A percentile compares a stretch with the other conserved stretches of the same genome.
phyloP scores from a whole-genome alignment of 2,113 vertebrate species.

The Chionodraco myersi region DNA sequence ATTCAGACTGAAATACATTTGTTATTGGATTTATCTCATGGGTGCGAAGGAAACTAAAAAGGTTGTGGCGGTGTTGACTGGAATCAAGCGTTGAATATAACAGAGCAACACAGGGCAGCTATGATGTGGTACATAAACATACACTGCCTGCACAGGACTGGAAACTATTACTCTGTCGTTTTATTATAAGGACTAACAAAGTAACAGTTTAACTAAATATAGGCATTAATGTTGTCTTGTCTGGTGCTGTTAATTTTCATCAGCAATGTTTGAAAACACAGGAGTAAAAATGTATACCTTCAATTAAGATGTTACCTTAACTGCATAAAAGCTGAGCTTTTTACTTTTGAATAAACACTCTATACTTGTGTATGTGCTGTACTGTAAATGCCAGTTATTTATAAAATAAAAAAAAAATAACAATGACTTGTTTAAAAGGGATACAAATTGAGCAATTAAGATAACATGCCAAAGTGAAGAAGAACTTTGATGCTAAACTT shows the following conservation, averaged over 20 bases:
- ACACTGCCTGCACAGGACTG: too few relatives aligned
- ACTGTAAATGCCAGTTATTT: not conserved
- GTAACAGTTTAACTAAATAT: not conserved
- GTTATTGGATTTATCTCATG: conserved; percentile 27
- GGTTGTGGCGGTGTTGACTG: conserved; percentile 12
- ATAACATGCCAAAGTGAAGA: not conserved
- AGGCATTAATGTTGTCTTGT: not conserved
- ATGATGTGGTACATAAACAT: not conserved
- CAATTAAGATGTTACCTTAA: not conserved
- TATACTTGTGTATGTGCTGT: not conserved
- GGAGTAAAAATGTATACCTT: not conserved
- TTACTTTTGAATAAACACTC: not conserved
- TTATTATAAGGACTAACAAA: not conserved
- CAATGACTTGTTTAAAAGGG: not conserved
- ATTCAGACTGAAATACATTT: conserved; percentile 49
- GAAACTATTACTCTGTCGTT: not conserved
- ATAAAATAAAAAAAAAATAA: not conserved
- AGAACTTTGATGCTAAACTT: too few relatives aligned
- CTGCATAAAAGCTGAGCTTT: not conserved
- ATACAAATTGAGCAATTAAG: not conserved
- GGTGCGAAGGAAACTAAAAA: conserved; percentile 3
- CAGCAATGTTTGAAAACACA: not conserved
- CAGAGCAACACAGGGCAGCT: not conserved
- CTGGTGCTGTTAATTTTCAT: not conserved
- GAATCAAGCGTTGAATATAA: conserved; percentile 27